phyloP scores from a whole-genome alignment of 2,797 vertebrate genomes.

The Menidia menidia region DNA sequence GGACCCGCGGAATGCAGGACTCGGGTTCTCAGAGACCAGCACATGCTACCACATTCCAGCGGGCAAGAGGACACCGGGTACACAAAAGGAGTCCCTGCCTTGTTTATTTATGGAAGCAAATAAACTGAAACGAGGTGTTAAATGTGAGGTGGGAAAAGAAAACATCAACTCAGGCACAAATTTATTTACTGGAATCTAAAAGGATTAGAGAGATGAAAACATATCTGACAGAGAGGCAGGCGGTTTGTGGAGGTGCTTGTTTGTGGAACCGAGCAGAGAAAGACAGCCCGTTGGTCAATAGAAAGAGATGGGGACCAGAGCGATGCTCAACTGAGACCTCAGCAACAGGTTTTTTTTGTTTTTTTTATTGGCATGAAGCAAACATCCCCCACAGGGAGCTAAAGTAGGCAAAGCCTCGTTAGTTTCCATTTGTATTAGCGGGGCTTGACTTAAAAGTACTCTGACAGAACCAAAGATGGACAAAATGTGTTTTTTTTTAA shows the following conservation, averaged over 20 bases:
- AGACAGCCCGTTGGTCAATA: slow-evolving; percentile 57
- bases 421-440: slow-evolving; percentile 2
- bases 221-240: neutral
- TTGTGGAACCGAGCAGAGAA: slow-evolving; percentile 16
- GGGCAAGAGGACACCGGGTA: neutral
- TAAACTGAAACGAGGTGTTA: no score
- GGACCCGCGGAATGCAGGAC: slow-evolving; percentile 39
- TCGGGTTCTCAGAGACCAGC: slow-evolving; percentile 46
- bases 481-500: no score
- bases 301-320: slow-evolving; percentile 37
- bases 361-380: slow-evolving; percentile 17
- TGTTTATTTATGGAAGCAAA: neutral
- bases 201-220: neutral
- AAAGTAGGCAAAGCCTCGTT: slow-evolving; percentile 39
- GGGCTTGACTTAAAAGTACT: neutral
- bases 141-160: neutral
- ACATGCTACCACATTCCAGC: slow-evolving; percentile 2
- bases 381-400: slow-evolving; percentile 29
- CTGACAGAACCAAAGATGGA: no score
- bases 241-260: slow-evolving; percentile 17
- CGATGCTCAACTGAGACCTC: slow-evolving; percentile 21
- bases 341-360: slow-evolving; percentile 30
- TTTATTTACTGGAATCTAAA: neutral
- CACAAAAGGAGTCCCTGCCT: neutral
- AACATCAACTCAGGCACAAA: neutral